Evolutionary conservation across 2,113 vertebrate genomes (phyloP), one percentile per base, ranked within the genome.

Genomic region (Hydropotes inermis): DNA sequence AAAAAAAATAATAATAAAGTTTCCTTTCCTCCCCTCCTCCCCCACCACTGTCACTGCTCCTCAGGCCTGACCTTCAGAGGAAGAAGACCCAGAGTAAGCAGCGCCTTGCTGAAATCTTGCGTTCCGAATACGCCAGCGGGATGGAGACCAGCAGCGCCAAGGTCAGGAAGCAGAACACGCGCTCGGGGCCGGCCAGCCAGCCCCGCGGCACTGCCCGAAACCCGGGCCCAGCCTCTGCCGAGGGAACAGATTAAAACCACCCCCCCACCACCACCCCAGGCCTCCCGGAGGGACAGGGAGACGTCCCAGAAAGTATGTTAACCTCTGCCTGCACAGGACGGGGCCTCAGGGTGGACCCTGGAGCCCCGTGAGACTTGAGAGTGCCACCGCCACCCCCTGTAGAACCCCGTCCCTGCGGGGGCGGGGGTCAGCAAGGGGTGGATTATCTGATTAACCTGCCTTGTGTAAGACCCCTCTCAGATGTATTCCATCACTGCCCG

Each of bases 81-180:
- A 99, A 97, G 97, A 96, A 97, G 97, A 96, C 93, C 67, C 97
- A 36, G 0, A n/a, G 91, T n/a, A 98, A 97, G 50, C 98, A 16
- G 50, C 97, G 82, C 52, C 99, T 99, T 2, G 98, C 98, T 1
- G 98, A 97, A 16, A 89, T 99, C 90, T 47, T 99, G 61, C 92
- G 97, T 33, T 99, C 99, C 0, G 99, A 99, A 87, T 99, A 99
- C 95, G 98, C 99, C 67, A 99, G 99, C 3, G 99, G 99, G 27
- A 93, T 99, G 97, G 98, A 98, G 93, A 27, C 97, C 0, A 30
- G 70, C 17, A 36, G 58, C 23, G 81, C 97, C 94, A 98, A 98
- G 98, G 97, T 87, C 97, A 98, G 88, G 89, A 98, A 61, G 97
- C 98, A 55, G 67, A 98, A 76, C 81, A 85, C 64, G 21, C 96